Percentiles rank a stretch among this genome's conserved stretches.
Conservation (phyloP, 2,888 invertebrate genomes). For the Drosophila ustulata region DNA sequence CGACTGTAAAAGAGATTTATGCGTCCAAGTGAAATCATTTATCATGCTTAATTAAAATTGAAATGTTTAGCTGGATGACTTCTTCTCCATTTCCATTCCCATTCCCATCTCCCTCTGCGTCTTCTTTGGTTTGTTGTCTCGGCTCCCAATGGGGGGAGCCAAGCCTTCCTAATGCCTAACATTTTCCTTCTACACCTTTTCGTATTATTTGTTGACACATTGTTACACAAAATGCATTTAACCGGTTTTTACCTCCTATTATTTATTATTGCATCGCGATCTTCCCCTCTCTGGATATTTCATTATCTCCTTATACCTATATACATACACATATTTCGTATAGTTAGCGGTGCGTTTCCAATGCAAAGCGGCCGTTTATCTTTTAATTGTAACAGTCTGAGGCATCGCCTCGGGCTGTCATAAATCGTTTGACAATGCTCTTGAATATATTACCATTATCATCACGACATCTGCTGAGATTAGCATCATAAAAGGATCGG, state of each 20-base stretch:
- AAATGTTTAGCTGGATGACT: constrained; percentile 74
- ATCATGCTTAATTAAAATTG: constrained; percentile 84
- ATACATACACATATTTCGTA: constrained; percentile 30
- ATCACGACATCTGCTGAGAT: constrained; percentile 52
- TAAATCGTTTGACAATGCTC: constrained; percentile 62
- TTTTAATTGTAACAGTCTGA: constrained; percentile 77
- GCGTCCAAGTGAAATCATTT: constrained; percentile 82
- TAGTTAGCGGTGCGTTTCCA: constrained; percentile 75
- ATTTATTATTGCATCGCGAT: constrained; percentile 16
- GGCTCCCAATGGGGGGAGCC: constrained; percentile 32
- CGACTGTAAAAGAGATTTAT: constrained; percentile 83
- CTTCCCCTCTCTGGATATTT: constrained; percentile 8
- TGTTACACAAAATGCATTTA: constrained; percentile 79
- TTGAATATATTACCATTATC: constrained; percentile 42
- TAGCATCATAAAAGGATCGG: constrained; percentile 71
- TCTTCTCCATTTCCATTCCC: constrained; percentile 28
- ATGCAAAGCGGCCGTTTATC: constrained; percentile 77
- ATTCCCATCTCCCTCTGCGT: not conserved
- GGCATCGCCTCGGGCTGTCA: constrained; percentile 56
- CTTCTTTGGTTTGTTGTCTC: not conserved
- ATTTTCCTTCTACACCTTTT: constrained; percentile 56
- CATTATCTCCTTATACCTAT: constrained; percentile 26
- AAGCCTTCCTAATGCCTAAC: constrained; percentile 40
- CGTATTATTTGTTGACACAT: constrained; percentile 76
- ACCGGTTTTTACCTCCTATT: constrained; percentile 62